Evolutionary conservation across 2,888 invertebrate genomes (phyloP), one percentile per base, ranked within the genome.

Genomic region (Drosophila diplacantha): DNA sequence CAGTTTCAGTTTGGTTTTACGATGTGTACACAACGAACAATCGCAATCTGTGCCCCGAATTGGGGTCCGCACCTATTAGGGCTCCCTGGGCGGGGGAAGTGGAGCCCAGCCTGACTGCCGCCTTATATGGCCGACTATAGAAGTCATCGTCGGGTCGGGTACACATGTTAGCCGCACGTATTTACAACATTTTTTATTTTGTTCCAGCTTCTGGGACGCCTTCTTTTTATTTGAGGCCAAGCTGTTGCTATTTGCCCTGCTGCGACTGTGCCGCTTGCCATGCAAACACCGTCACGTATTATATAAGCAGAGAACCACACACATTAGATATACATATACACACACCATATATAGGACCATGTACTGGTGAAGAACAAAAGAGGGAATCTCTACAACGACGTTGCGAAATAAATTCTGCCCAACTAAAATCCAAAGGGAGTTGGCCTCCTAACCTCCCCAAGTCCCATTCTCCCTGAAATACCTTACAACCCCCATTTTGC

Each of bases 211-310:
- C 57, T 59, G 52, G 38, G 54, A 61, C 62, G 38, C 52, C 51
- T 32, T 68, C 61, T 24, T 43, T 61, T 68, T 62, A 61, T 54
- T 54, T 51, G 44, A 43, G 61, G 41, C 64, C 49, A 65, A 63
- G 66, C 58, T 64, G 58, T 58, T 66, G 66, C 58, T 63, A 39
- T 52, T 71, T 63, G 61, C 44, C 55, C 26, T 64, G 58, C 52
- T 56, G 69, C 64, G 44, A 58, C 49, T 61, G 57, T 75, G 57
- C 39, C 61, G 37, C 38, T 68, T 49, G 68, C 58, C 54, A 54
- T 35, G 26, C 54, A 49, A 72, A 71, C 64, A 52, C 52, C 69
- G 67, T 70, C 81, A 78, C 81, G 78, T 73, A 76, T 61, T 69
- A 66, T 68, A 56, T 50, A 60, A 35, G 43, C 57, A 63, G 14